A percentile compares a stretch with the other conserved stretches of the same genome.
Conservation (phyloP, 2,797 vertebrate genomes). For the Pangasius sanitwongsei region DNA sequence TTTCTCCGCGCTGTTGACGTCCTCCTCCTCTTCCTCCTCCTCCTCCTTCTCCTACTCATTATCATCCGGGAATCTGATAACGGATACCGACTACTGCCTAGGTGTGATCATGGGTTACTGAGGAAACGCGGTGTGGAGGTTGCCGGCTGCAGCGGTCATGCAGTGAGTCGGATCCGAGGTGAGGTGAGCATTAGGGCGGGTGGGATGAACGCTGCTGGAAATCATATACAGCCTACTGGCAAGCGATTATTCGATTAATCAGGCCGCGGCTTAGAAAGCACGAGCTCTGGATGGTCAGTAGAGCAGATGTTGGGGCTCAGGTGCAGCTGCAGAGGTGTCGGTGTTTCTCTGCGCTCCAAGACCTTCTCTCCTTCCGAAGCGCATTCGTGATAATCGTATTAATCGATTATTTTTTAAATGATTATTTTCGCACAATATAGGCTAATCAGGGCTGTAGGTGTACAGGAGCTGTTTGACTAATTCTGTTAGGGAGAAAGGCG, state of each 20-base stretch:
- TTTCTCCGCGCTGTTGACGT: background rate
- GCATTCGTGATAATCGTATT: background rate
- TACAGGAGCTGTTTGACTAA: background rate
- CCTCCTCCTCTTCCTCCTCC: background rate
- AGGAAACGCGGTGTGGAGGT: conserved; percentile 31
- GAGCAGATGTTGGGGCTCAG: conserved; percentile 22
- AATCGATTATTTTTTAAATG: background rate
- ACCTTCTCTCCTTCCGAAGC: background rate
- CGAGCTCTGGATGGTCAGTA: background rate
- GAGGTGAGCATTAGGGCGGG: conserved; percentile 38
- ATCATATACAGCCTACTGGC: no score
- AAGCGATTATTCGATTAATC: conserved; percentile 12
- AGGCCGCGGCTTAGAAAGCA: background rate
- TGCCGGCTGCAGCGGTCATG: conserved; percentile 57
- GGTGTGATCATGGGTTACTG: conserved; percentile 1
- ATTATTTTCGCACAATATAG: background rate
- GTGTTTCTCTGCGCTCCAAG: background rate
- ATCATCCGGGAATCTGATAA: conserved; percentile 8
- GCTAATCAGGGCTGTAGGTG: no score
- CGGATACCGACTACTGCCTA: conserved; percentile 6
- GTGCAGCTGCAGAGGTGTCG: background rate
- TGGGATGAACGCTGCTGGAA: background rate
- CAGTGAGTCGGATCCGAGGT: conserved; percentile 67
- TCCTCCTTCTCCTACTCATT: background rate
- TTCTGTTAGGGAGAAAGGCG: background rate